Percentiles rank a stretch among this genome's conserved stretches.
phyloP scores from a whole-genome alignment of 1,140 invertebrate species.

The Melitaea cinxia region DNA sequence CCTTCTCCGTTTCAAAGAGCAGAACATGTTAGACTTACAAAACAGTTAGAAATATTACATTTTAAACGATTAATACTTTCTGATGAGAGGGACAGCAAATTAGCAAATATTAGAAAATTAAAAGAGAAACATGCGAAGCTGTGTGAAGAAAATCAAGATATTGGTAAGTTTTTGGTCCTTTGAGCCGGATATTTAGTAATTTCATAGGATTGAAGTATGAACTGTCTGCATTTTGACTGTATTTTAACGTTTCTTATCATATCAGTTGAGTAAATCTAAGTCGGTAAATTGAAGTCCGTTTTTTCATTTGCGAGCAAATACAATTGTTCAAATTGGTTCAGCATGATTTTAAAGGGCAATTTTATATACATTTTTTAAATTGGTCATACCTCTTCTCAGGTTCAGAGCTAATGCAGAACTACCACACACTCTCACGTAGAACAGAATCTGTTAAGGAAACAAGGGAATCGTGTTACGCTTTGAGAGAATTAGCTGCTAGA shows the following conservation, averaged over 20 bases:
- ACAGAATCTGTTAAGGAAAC: slow-evolving; percentile 61
- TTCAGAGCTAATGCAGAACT: slow-evolving; percentile 74
- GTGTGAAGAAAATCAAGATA: slow-evolving; percentile 77
- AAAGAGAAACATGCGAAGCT: slow-evolving; percentile 69
- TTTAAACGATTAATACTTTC: slow-evolving; percentile 75
- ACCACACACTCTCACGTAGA: slow-evolving; percentile 65
- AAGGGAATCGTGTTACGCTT: slow-evolving; percentile 54
- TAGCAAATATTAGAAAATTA: slow-evolving; percentile 70
- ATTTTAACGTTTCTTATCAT: too few species aligned
- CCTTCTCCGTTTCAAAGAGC: slow-evolving; percentile 77
- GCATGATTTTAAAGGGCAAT: too few species aligned
- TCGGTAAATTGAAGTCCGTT: too few species aligned
- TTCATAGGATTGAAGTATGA: background rate
- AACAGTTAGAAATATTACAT: slow-evolving; percentile 72
- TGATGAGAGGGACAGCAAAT: slow-evolving; percentile 75
- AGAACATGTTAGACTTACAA: slow-evolving; percentile 72
- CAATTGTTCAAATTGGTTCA: too few species aligned
- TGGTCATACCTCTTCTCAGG: slow-evolving; percentile 45
- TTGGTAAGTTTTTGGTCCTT: slow-evolving; percentile 53
- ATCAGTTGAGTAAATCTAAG: too few species aligned
- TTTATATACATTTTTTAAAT: too few species aligned
- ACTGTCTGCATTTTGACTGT: background rate
- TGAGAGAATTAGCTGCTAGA: slow-evolving; percentile 60
- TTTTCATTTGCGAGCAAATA: too few species aligned
- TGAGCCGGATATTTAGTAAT: background rate